Evolutionary conservation across 1,140 invertebrate species (phyloP).

Genomic region (Daktulosphaira vitifoliae): DNA sequence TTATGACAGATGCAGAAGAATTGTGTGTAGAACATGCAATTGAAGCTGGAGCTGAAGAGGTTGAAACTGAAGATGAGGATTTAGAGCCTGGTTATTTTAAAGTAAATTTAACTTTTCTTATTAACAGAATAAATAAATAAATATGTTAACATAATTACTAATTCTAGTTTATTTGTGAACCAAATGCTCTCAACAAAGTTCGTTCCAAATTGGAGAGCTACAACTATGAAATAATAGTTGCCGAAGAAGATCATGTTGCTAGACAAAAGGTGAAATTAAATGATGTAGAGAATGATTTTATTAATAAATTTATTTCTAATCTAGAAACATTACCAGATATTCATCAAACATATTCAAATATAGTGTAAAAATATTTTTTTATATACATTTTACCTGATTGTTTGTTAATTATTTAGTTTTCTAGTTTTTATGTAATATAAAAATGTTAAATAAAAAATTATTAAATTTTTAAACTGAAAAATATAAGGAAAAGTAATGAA

Average conservation of each 20-base stretch:
- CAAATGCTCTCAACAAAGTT: slow-evolving; percentile 3
- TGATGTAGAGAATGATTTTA: neutral
- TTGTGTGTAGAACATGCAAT: slow-evolving; percentile 55
- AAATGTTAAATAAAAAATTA: too few species aligned
- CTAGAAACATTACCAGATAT: slow-evolving; percentile 11
- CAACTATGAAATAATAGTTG: neutral
- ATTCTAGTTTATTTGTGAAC: slow-evolving; percentile 23
- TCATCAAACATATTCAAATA: slow-evolving; percentile 10
- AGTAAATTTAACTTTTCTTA: neutral
- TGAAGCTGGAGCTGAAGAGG: slow-evolving; percentile 53
- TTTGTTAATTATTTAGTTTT: too few species aligned
- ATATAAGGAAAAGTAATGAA: too few species aligned
- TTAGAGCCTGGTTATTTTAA: slow-evolving; percentile 35
- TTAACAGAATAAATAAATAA: too few species aligned
- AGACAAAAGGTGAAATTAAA: slow-evolving; percentile 3
- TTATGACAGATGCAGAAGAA: slow-evolving; percentile 44
- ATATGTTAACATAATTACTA: neutral
- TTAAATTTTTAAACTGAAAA: too few species aligned
- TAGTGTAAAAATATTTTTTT: too few species aligned
- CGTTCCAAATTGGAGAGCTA: slow-evolving; percentile 8
- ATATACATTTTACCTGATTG: too few species aligned
- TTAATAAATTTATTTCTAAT: slow-evolving; percentile 12
- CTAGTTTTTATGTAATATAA: too few species aligned
- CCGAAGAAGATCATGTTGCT: slow-evolving; percentile 15
- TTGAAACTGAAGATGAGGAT: slow-evolving; percentile 46